These are phyloP conservation scores for Pteromalus puparum DNA, from an alignment of 1,140 invertebrate species.

Conservation along the genomic window DNA sequence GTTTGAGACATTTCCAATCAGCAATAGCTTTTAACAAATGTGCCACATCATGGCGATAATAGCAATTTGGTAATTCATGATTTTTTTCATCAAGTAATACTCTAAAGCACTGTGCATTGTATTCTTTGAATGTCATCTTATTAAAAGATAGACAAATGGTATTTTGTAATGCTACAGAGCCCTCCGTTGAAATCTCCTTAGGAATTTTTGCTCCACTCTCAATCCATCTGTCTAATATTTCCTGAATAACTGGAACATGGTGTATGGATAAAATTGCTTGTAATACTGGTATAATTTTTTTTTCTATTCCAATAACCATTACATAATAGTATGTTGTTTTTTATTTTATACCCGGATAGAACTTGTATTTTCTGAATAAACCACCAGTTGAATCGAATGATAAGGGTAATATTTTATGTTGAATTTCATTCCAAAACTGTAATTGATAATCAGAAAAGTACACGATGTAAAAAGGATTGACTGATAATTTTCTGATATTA, in stretches of 20 bases:
- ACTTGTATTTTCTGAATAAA: not conserved
- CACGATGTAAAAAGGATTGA: not conserved
- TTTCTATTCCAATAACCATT: not conserved
- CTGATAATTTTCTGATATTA: not conserved
- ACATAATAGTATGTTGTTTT: not conserved
- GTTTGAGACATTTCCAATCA: not conserved
- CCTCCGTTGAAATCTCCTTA: not conserved
- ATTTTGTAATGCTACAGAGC: conserved; percentile 5
- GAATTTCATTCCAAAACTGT: not conserved
- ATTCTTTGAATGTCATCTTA: not conserved
- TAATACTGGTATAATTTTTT: not conserved
- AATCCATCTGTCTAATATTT: not conserved
- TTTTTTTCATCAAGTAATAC: not conserved
- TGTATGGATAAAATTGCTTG: not conserved
- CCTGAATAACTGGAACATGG: not conserved
- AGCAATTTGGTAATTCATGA: not conserved
- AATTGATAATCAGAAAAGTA: not conserved
- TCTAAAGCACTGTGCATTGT: not conserved
- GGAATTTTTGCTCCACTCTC: conserved; percentile 1
- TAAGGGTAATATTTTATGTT: not conserved
- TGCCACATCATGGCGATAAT: conserved; percentile 27
- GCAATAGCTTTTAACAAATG: not conserved
- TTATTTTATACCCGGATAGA: not conserved
- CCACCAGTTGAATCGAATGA: not conserved
- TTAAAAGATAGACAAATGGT: not conserved